phyloP scores from a whole-genome alignment of 1,140 invertebrate genomes.

The Mya arenaria region DNA sequence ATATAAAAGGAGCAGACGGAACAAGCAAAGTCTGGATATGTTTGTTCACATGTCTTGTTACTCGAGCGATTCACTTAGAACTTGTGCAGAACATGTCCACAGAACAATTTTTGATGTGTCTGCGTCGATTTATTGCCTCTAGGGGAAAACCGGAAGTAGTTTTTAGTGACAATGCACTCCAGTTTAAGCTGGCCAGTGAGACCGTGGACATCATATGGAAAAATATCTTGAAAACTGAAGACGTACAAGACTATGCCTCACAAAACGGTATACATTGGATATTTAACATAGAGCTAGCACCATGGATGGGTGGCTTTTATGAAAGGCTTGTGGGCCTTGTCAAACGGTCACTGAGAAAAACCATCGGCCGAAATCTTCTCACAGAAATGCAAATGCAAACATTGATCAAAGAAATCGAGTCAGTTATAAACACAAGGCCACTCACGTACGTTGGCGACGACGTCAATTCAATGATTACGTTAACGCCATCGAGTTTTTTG shows the following conservation, averaged over 20 bases:
- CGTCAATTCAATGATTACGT: conserved; percentile 23
- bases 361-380: neutral
- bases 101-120: neutral
- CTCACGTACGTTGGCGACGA: conserved; percentile 47
- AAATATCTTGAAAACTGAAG: too few relatives aligned
- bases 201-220: too few relatives aligned
- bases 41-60: conserved; percentile 21
- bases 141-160: neutral
- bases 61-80: conserved; percentile 22
- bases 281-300: conserved; percentile 11
- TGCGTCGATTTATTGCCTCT: conserved; percentile 5
- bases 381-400: conserved; percentile 15
- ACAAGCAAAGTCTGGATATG: conserved; percentile 20
- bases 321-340: conserved; percentile 24
- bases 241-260: conserved; percentile 1
- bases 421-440: conserved; percentile 40
- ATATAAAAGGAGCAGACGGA: neutral
- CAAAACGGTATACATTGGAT: neutral
- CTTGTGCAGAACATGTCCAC: conserved; percentile 4
- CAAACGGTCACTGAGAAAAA: conserved; percentile 20
- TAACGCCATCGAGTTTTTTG: conserved; percentile 26
- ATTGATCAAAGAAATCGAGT: conserved; percentile 37
- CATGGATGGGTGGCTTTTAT: conserved; percentile 34
- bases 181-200: too few relatives aligned
- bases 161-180: too few relatives aligned